Percentiles rank a stretch among this genome's conserved stretches.
These are phyloP conservation scores for Sternarchorhynchus goeldii DNA, from an alignment of 2,797 vertebrate genomes.

Conservation along the genomic window DNA sequence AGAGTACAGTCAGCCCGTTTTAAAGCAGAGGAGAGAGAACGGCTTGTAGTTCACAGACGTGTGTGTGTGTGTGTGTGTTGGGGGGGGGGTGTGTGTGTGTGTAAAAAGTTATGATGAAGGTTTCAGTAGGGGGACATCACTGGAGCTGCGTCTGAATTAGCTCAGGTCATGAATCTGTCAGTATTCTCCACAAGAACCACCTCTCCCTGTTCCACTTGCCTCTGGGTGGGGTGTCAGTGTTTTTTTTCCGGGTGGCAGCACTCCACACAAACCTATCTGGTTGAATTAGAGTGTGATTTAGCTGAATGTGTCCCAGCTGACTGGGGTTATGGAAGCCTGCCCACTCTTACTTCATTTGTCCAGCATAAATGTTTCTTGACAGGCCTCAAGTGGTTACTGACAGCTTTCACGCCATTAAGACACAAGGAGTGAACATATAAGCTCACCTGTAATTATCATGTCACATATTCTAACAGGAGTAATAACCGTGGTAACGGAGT, in stretches of 20 bases:
- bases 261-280: constrained; percentile 49
- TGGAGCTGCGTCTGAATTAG: constrained; percentile 43
- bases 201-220: constrained; percentile 43
- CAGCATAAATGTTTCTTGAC: constrained; percentile 51
- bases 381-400: constrained; percentile 48
- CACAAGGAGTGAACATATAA: constrained; percentile 27
- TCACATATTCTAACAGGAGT: constrained; percentile 30
- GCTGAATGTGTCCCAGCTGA: constrained; percentile 50
- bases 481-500: constrained; percentile 22
- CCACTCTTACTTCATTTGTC: constrained; percentile 43
- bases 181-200: constrained; percentile 37
- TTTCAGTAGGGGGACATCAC: constrained; percentile 45
- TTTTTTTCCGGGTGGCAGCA: constrained; percentile 27
- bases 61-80: constrained; percentile 21
- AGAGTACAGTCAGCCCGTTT: constrained; percentile 76
- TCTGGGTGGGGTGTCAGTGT: constrained; percentile 11
- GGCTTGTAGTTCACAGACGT: constrained; percentile 68
- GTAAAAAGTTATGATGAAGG: constrained; percentile 46
- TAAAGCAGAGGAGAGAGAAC: constrained; percentile 66
- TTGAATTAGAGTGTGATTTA: constrained; percentile 47
- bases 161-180: constrained; percentile 46
- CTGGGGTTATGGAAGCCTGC: constrained; percentile 44
- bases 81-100: constrained; percentile 11
- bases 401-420: constrained; percentile 43
- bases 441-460: constrained; percentile 39